Conservation (phyloP, 2,113 vertebrate genomes). For the Electrona antarctica region DNA sequence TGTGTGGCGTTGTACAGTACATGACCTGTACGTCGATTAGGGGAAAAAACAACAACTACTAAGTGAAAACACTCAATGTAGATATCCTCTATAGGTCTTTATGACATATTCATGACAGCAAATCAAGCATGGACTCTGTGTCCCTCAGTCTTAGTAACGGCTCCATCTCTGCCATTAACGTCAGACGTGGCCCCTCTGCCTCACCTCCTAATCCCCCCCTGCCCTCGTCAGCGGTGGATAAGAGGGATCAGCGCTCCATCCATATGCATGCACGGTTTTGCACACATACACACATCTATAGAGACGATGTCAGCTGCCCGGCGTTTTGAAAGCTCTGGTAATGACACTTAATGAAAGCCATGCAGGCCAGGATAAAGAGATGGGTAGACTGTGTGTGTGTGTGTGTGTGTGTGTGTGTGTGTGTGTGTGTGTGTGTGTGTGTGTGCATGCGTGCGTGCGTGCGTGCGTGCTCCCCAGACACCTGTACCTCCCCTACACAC, state of each 20-base stretch:
- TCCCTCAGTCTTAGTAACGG: conserved; percentile 57
- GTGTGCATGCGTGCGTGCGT: too few relatives aligned
- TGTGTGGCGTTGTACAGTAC: conserved; percentile 28
- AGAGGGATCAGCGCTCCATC: conserved; percentile 75
- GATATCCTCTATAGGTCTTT: conserved; percentile 39
- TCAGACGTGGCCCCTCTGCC: conserved; percentile 63
- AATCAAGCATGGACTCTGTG: conserved; percentile 53
- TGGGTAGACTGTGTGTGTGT: not conserved
- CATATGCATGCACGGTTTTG: conserved; percentile 69
- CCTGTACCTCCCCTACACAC: conserved; percentile 11
- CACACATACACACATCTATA: conserved; percentile 51
- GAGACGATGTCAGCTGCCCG: conserved; percentile 71
- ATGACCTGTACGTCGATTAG: conserved; percentile 35
- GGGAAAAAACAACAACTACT: conserved; percentile 7
- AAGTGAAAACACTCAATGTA: conserved; percentile 48
- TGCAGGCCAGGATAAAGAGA: conserved; percentile 50
- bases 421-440: too few relatives aligned
- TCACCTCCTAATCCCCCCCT: conserved; percentile 61
- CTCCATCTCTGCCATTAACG: conserved; percentile 67
- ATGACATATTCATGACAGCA: conserved; percentile 56
- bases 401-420: not conserved
- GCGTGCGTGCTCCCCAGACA: conserved; percentile 30
- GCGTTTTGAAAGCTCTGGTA: conserved; percentile 71
- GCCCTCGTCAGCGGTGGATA: conserved; percentile 68
- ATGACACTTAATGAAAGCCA: conserved; percentile 80